These are phyloP conservation scores for Abrostola triplasia DNA, from an alignment of 2,888 invertebrate species.

Conservation along the genomic window DNA sequence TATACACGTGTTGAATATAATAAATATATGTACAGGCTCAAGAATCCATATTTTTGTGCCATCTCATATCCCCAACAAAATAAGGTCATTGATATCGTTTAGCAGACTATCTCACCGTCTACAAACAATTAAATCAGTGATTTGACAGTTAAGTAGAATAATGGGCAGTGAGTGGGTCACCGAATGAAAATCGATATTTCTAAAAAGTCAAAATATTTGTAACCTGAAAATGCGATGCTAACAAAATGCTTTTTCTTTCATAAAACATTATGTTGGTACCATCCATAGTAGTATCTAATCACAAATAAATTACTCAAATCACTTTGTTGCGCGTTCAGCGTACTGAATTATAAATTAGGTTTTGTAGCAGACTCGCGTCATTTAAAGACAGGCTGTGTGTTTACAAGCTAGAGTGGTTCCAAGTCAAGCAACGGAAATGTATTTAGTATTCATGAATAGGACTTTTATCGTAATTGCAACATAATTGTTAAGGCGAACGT, in stretches of 20 bases:
- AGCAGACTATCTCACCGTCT: no score
- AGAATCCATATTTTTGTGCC: no score
- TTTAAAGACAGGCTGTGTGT: constrained; percentile 2
- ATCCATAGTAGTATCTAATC: neutral
- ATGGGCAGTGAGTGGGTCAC: constrained; percentile 35
- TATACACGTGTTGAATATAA: no score
- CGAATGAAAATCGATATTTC: constrained; percentile 28
- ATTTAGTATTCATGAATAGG: constrained; percentile 15
- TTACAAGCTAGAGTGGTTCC: constrained; percentile 2
- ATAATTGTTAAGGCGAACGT: neutral
- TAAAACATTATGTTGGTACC: neutral
- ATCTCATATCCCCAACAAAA: no score
- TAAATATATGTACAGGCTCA: no score
- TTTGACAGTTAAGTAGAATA: constrained; percentile 28
- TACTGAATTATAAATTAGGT: constrained; percentile 13
- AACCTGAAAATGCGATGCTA: no score
- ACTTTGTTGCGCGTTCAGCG: neutral
- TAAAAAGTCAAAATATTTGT: constrained; percentile 5
- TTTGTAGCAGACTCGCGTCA: neutral
- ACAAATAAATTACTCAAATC: neutral
- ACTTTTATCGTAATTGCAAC: neutral
- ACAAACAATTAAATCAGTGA: neutral
- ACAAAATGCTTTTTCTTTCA: neutral
- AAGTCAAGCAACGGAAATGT: neutral
- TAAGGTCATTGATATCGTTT: no score